Evolutionary conservation across 2,888 invertebrate genomes (phyloP), one percentile per base, ranked within the genome.

Genomic region (Callimorpha dominula): DNA sequence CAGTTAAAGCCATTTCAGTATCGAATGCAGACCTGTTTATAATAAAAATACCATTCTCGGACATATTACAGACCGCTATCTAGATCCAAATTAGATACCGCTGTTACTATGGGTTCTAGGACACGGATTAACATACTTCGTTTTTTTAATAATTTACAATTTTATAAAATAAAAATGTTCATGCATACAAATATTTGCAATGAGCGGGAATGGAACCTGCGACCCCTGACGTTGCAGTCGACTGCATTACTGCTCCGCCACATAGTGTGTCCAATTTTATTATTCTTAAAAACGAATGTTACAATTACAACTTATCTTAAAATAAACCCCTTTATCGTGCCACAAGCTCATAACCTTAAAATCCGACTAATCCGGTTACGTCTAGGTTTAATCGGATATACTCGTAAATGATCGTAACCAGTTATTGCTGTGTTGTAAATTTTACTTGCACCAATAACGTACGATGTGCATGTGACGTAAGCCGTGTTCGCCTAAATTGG

Each of bases 381-480:
- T 88, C 89, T 87, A 88, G 87, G 87, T 90, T 88, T 87, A 89
- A 88, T 88, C 88, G 84, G 91, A 88, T 88, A 87, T 85, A 64
- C 17, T 11, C n/a, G 43, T 43, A 83, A 73, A 78, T 67, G 80
- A 68, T 73, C 81, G 72, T 82, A 78, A 73, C 78, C 72, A 60
- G 83, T 80, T 85, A 82, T 76, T 80, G 86, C 86, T 80, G 82
- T 90, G 84, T 82, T 73, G 77, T 77, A 79, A 93, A 94, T 93
- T 92, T 92, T 86, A 88, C 90, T 88, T 89, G 90, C 86, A 86
- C 90, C 92, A 93, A 93, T 94, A 94, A 88, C 89, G 89, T 85
- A 80, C 79, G 88, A 87, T 85, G 85, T 84, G 87, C 83, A 87
- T 86, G 84, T 86, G 87, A 83, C 78, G 83, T 86, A 80, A 77